A percentile compares a stretch with the other conserved stretches of the same genome.
Conservation (phyloP, 2,113 vertebrate genomes). For the Solea senegalensis region DNA sequence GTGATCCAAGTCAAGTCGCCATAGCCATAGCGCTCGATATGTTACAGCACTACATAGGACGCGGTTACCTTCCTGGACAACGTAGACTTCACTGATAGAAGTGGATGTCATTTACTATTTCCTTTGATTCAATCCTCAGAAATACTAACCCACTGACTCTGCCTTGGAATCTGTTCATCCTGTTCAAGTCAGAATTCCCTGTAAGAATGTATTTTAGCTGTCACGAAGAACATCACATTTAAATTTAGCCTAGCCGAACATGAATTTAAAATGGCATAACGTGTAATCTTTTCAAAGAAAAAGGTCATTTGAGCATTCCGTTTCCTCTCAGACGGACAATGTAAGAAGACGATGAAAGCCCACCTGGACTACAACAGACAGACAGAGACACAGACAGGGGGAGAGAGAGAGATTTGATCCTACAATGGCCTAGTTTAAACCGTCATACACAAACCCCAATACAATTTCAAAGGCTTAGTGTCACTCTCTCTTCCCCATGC, state of each 20-base stretch:
- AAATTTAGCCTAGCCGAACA: background rate
- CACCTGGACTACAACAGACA: constrained; percentile 30
- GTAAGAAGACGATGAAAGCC: constrained; percentile 11
- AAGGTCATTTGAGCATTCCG: background rate
- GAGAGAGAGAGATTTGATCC: constrained; percentile 26
- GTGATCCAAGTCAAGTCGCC: too few species aligned
- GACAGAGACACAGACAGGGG: background rate
- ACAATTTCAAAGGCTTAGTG: constrained; percentile 51
- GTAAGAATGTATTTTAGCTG: background rate
- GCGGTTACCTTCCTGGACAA: too few species aligned
- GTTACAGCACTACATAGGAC: too few species aligned
- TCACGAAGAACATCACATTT: background rate
- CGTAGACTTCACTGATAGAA: too few species aligned
- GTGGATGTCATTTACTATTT: background rate
- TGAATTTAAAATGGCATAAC: background rate
- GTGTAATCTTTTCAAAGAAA: background rate
- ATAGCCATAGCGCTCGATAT: too few species aligned
- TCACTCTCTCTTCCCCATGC: constrained; percentile 36
- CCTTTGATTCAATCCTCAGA: background rate
- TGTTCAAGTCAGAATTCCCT: background rate
- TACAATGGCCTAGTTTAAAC: constrained; percentile 59
- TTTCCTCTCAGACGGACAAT: background rate
- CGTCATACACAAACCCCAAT: constrained; percentile 45
- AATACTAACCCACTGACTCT: background rate
- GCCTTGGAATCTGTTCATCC: background rate